Conservation (phyloP, 2,113 vertebrate species). For the Nycticorax nycticorax region DNA sequence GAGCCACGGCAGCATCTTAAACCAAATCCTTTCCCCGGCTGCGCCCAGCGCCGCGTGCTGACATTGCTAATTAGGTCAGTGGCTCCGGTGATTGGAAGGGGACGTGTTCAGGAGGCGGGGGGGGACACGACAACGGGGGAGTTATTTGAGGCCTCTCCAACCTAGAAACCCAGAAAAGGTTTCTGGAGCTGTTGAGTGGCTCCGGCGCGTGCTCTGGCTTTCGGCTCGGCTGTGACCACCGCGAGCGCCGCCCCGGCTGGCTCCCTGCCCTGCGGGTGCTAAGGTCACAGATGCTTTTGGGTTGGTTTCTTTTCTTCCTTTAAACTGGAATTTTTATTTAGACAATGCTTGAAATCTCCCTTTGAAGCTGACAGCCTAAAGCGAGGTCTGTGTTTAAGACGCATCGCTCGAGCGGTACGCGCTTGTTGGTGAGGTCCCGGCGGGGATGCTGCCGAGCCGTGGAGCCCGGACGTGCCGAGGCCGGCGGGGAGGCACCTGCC, state of each 20-base stretch:
- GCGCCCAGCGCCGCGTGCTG: background rate
- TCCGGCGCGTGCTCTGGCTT: background rate
- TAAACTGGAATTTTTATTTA: background rate
- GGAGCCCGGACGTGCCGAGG: rapidly evolving
- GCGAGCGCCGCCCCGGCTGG: rapidly evolving
- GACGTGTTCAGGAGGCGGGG: background rate
- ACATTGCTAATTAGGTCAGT: conserved; percentile 54
- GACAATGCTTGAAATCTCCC: rapidly evolving
- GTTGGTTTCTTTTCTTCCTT: background rate
- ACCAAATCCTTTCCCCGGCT: background rate
- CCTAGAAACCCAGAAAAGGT: conserved; percentile 65
- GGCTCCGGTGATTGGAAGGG: background rate
- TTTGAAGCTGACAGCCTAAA: background rate
- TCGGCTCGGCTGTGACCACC: rapidly evolving
- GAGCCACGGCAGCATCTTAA: background rate
- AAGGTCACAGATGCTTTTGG: rapidly evolving
- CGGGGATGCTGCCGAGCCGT: background rate
- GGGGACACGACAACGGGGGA: background rate
- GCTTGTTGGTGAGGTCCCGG: background rate
- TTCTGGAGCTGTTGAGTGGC: conserved; percentile 9
- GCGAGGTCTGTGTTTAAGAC: background rate
- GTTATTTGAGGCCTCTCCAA: conserved; percentile 63
- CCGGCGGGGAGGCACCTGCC: background rate
- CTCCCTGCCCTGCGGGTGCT: background rate
- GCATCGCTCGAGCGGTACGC: rapidly evolving